Evolutionary conservation across 2,113 vertebrate species (phyloP).

Genomic region (Vulpes vulpes): DNA sequence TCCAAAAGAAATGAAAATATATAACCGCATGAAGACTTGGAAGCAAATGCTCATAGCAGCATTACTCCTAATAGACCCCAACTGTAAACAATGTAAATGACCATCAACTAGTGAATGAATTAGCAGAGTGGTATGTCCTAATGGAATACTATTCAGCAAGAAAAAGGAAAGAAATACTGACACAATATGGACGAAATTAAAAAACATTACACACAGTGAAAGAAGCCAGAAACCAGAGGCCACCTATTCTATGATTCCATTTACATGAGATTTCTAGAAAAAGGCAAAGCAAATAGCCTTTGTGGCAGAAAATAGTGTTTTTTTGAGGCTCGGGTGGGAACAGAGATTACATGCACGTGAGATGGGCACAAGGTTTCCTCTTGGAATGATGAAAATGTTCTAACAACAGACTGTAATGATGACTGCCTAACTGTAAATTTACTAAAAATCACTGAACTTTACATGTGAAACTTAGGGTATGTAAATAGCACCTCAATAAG

Average conservation of each 20-base stretch:
- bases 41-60: neutral
- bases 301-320: neutral
- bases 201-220: neutral
- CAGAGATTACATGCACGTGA: neutral
- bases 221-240: neutral
- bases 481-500: conserved; percentile 11
- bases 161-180: neutral
- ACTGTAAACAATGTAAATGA: neutral
- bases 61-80: neutral
- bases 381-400: neutral
- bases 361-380: neutral
- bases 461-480: neutral
- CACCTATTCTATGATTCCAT: neutral
- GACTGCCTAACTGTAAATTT: neutral
- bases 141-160: neutral
- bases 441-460: neutral
- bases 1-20: neutral
- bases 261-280: neutral
- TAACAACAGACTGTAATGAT: neutral
- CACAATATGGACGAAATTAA: neutral
- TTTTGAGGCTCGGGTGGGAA: neutral
- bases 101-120: neutral
- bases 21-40: neutral
- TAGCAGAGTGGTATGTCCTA: neutral
- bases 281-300: neutral